phyloP scores from a whole-genome alignment of 2,888 invertebrate species.

The Pinctada fucata region DNA sequence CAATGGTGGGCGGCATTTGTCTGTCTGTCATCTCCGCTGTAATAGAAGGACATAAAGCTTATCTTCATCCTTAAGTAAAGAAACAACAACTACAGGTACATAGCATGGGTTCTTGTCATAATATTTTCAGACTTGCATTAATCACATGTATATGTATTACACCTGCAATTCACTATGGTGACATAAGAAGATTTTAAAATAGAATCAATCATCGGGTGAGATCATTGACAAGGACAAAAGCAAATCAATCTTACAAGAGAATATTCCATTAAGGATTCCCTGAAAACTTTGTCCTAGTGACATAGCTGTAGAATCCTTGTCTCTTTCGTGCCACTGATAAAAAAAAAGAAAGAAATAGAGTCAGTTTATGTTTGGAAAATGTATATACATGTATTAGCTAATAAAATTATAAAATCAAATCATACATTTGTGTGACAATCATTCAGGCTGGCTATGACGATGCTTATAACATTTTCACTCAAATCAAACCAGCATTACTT shows the following conservation, averaged over 20 bases:
- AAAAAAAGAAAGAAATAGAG: constrained; percentile 8
- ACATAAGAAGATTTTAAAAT: too few relatives aligned
- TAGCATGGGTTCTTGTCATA: too few relatives aligned
- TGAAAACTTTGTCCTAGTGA: constrained; percentile 52
- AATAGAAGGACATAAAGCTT: not conserved
- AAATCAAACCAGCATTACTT: too few relatives aligned
- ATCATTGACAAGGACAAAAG: too few relatives aligned
- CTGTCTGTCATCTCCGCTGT: constrained; percentile 70
- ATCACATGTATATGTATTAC: too few relatives aligned
- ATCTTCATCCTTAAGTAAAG: too few relatives aligned
- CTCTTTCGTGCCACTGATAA: constrained; percentile 70
- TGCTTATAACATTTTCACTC: too few relatives aligned
- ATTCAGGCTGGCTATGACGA: not conserved
- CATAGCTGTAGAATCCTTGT: constrained; percentile 58
- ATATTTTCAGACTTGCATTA: too few relatives aligned
- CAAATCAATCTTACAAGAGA: constrained; percentile 50
- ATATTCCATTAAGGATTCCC: constrained; percentile 51
- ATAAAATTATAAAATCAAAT: not conserved
- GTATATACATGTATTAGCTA: not conserved
- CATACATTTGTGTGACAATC: not conserved
- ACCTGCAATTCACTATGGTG: too few relatives aligned
- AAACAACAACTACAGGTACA: too few relatives aligned
- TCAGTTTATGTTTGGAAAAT: not conserved
- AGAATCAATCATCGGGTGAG: too few relatives aligned
- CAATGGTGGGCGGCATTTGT: constrained; percentile 85